phyloP scores from a whole-genome alignment of 64 coral and sea anemone species.

The Stichodactyla mertensii region DNA sequence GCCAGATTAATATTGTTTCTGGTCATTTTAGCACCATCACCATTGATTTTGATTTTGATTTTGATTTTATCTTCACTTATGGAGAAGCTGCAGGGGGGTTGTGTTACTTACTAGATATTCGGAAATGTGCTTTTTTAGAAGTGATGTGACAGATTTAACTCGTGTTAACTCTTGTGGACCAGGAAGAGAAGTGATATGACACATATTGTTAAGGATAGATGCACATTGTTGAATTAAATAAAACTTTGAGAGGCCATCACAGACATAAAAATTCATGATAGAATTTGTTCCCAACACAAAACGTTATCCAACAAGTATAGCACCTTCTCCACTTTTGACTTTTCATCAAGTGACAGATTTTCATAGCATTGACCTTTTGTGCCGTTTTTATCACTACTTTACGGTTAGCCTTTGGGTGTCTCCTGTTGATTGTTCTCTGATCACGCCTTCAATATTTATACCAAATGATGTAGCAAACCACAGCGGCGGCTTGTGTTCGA shows the following conservation, averaged over 20 bases:
- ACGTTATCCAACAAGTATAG: neutral
- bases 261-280: too few species aligned
- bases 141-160: neutral
- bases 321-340: neutral
- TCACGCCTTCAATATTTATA: neutral
- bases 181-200: slow-evolving; percentile 13
- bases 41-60: slow-evolving; percentile 47
- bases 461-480: slow-evolving; percentile 22
- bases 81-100: neutral
- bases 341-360: neutral
- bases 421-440: neutral
- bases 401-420: neutral
- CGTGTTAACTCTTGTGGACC: neutral
- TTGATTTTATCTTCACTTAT: slow-evolving; percentile 5
- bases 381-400: neutral
- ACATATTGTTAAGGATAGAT: neutral
- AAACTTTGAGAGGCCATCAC: slow-evolving; percentile 35
- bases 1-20: slow-evolving; percentile 21
- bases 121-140: slow-evolving; percentile 1
- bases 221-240: slow-evolving; percentile 49
- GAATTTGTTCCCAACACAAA: too few species aligned
- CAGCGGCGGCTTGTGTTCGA: neutral
- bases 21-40: slow-evolving; percentile 12
- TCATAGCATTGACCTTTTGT: neutral
- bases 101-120: slow-evolving; percentile 2